Evolutionary conservation across 2,113 vertebrate species (phyloP).

Genomic region (Pelodiscus sinensis): DNA sequence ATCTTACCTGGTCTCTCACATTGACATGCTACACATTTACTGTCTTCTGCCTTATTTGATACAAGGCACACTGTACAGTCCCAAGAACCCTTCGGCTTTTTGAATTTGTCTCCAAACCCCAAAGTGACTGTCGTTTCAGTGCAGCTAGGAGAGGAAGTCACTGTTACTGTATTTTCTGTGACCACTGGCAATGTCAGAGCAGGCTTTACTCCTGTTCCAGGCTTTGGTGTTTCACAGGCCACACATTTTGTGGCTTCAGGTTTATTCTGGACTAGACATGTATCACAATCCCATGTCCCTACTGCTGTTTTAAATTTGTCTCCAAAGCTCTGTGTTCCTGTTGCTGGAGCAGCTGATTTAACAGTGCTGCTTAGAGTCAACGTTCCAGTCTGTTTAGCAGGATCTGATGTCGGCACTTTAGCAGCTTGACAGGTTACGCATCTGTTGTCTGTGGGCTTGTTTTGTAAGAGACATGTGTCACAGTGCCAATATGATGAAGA

Average conservation of each 20-base stretch:
- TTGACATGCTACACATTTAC: constrained; percentile 90
- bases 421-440: constrained; percentile 84
- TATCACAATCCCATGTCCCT: constrained; percentile 95
- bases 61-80: constrained; percentile 89
- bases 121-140: constrained; percentile 75
- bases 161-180: constrained; percentile 75
- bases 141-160: constrained; percentile 66
- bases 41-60: constrained; percentile 88
- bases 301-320: constrained; percentile 84
- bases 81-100: constrained; percentile 92
- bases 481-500: constrained; percentile 84
- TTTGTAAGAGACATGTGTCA: constrained; percentile 82
- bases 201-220: constrained; percentile 91
- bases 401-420: constrained; percentile 75
- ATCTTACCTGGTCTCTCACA: constrained; percentile 85
- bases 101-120: constrained; percentile 91
- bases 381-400: constrained; percentile 58
- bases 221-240: constrained; percentile 95
- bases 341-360: constrained; percentile 59
- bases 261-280: constrained; percentile 95
- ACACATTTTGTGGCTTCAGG: constrained; percentile 91
- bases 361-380: constrained; percentile 61
- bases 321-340: constrained; percentile 78
- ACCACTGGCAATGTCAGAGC: constrained; percentile 81
- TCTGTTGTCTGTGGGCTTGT: constrained; percentile 83